Percentiles rank a stretch among this genome's conserved stretches.
These are phyloP conservation scores for Athalia circularis DNA, from an alignment of 2,888 invertebrate species.

Conservation along the genomic window DNA sequence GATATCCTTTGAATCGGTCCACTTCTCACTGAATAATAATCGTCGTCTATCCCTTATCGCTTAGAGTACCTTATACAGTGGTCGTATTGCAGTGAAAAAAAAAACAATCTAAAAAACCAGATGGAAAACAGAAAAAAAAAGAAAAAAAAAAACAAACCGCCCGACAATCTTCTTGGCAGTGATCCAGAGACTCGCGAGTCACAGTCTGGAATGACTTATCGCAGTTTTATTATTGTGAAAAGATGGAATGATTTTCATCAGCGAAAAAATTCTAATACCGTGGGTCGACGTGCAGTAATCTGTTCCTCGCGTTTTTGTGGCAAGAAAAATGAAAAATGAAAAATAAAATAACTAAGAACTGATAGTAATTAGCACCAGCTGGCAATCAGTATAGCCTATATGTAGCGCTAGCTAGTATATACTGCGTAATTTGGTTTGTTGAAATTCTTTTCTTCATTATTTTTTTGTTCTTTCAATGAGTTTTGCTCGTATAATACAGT, in stretches of 20 bases:
- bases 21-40: conserved; percentile 36
- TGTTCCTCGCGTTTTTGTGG: no score
- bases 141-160: no score
- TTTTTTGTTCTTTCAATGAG: neutral
- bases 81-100: no score
- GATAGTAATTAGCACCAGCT: conserved; percentile 13
- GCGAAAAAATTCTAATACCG: neutral
- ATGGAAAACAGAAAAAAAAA: no score
- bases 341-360: neutral
- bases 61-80: neutral
- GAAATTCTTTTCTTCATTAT: no score
- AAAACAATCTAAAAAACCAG: no score
- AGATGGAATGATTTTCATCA: neutral
- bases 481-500: neutral
- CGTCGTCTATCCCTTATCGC: conserved; percentile 33
- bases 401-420: neutral
- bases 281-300: no score
- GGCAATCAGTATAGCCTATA: neutral
- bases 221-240: neutral
- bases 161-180: neutral
- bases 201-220: conserved; percentile 8
- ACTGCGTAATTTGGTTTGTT: no score
- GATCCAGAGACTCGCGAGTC: neutral
- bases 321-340: neutral
- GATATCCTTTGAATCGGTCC: conserved; percentile 21